These are phyloP conservation scores for Bedellia somnulentella DNA, from an alignment of 2,888 invertebrate genomes.

Conservation along the genomic window DNA sequence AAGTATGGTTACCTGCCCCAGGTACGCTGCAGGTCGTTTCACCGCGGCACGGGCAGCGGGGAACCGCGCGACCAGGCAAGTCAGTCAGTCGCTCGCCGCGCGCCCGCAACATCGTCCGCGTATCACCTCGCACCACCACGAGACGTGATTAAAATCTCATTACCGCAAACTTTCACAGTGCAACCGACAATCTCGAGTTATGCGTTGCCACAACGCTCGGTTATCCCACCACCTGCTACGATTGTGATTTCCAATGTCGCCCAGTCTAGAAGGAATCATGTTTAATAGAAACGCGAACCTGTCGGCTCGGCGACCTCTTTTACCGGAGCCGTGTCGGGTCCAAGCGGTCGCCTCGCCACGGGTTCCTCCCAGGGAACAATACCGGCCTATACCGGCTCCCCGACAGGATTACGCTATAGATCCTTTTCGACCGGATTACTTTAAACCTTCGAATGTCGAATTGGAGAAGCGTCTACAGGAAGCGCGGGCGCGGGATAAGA, in stretches of 20 bases:
- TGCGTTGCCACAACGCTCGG: conserved; percentile 30
- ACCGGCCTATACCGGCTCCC: conserved; percentile 34
- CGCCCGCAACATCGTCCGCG: conserved; percentile 13
- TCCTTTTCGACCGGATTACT: conserved; percentile 40
- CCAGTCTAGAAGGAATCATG: conserved; percentile 54
- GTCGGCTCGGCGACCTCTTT: conserved; percentile 51
- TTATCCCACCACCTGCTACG: background rate
- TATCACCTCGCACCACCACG: too few relatives aligned
- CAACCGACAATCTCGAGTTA: conserved; percentile 28
- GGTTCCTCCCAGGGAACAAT: conserved; percentile 44
- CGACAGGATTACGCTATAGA: conserved; percentile 25
- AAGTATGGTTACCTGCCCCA: conserved; percentile 49
- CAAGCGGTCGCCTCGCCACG: conserved; percentile 34
- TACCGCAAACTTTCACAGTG: conserved; percentile 24
- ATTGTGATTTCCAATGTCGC: conserved; percentile 42
- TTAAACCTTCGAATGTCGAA: conserved; percentile 54
- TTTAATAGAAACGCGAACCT: conserved; percentile 52
- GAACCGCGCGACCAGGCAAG: conserved; percentile 7
- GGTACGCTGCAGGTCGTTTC: conserved; percentile 60
- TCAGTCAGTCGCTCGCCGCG: conserved; percentile 11
- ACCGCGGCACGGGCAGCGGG: conserved; percentile 30
- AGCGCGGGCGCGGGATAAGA: conserved; percentile 43
- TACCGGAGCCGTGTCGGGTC: conserved; percentile 31
- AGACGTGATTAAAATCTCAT: too few relatives aligned
- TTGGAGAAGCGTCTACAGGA: conserved; percentile 46